Evolutionary conservation across 2,888 invertebrate species (phyloP).

Genomic region (Lordiphosa fenestrarum): DNA sequence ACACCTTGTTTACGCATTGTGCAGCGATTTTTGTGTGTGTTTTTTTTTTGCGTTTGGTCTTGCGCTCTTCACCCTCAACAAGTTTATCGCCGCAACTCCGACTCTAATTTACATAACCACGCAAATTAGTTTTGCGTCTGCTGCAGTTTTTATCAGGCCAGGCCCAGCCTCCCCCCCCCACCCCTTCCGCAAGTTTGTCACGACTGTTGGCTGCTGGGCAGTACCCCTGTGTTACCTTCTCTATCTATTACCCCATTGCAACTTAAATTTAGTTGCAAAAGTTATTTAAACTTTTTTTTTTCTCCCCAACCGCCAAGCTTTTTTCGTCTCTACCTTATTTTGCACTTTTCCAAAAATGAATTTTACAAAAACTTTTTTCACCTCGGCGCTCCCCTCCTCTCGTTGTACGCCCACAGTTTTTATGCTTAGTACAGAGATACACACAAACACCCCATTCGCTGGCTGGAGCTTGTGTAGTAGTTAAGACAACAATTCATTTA

Average conservation of each 20-base stretch:
- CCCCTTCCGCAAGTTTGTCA: constrained; percentile 60
- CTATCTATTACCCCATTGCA: constrained; percentile 28
- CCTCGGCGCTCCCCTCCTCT: constrained; percentile 18
- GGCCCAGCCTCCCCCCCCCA: constrained; percentile 11
- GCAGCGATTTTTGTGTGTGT: constrained; percentile 31
- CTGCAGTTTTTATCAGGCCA: constrained; percentile 68
- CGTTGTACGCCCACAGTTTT: constrained; percentile 27
- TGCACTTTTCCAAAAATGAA: constrained; percentile 65
- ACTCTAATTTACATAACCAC: constrained; percentile 73
- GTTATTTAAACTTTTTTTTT: constrained; percentile 67
- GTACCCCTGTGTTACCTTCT: constrained; percentile 10
- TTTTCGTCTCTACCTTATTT: constrained; percentile 50
- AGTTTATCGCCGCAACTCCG: constrained; percentile 65
- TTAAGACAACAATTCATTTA: constrained; percentile 74
- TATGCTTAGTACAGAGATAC: constrained; percentile 19
- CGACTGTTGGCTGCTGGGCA: constrained; percentile 36
- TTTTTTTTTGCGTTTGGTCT: constrained; percentile 19
- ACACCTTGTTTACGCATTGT: constrained; percentile 57
- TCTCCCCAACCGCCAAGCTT: constrained; percentile 23
- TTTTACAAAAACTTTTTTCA: constrained; percentile 60
- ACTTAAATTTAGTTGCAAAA: constrained; percentile 74
- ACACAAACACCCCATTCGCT: constrained; percentile 13
- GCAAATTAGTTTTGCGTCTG: constrained; percentile 73
- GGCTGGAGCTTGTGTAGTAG: constrained; percentile 44
- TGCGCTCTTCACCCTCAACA: constrained; percentile 53